Percentiles rank a stretch among this genome's conserved stretches.
Evolutionary conservation across 2,888 invertebrate species (phyloP).

Genomic region (Machimus atricapillus): DNA sequence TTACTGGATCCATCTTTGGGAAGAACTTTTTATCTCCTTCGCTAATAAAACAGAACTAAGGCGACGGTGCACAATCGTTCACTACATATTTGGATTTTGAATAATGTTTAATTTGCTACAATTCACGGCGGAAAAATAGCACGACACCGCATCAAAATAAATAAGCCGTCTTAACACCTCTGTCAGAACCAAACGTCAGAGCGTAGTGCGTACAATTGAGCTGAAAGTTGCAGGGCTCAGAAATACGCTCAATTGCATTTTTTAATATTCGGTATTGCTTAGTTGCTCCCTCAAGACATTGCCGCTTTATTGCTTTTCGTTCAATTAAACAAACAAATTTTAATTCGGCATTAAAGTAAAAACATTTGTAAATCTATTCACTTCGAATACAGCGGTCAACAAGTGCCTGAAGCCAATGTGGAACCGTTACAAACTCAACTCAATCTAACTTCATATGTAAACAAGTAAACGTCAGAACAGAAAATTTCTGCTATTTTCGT

Average conservation of each 20-base stretch:
- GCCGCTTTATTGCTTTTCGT: no score
- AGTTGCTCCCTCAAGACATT: no score
- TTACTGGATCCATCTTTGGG: conserved; percentile 69
- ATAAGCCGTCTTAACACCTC: background rate
- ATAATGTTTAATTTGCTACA: background rate
- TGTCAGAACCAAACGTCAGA: background rate
- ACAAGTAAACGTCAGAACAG: background rate
- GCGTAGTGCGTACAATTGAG: background rate
- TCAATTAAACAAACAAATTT: no score
- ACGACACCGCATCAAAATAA: background rate
- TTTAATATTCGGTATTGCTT: no score
- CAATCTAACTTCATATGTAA: background rate
- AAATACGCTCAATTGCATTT: background rate
- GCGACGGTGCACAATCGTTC: background rate
- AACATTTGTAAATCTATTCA: background rate
- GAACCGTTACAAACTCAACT: background rate
- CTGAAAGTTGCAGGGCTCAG: background rate
- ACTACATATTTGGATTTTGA: background rate
- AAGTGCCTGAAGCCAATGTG: no score
- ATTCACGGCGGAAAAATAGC: background rate
- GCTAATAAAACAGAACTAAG: background rate
- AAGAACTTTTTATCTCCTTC: background rate
- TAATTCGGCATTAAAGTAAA: no score
- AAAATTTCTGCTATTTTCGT: background rate
- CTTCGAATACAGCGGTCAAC: background rate